phyloP scores from a whole-genome alignment of 1,140 invertebrate species.

The Batillaria attramentaria region DNA sequence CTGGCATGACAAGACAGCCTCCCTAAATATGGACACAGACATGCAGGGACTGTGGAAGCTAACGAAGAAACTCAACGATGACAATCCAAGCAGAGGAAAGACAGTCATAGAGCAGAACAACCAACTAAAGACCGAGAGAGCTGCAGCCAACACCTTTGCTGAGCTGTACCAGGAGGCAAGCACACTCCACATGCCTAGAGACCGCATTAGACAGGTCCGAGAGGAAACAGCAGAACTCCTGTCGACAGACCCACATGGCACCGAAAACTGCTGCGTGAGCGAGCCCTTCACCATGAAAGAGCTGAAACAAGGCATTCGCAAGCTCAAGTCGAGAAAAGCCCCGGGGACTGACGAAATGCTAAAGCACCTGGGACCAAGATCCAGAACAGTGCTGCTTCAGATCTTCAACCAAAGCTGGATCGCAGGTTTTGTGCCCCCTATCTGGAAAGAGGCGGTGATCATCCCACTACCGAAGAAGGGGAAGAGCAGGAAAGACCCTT shows the following conservation, averaged over 20 bases:
- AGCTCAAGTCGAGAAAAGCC: slow-evolving; percentile 32
- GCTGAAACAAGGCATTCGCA: too few species aligned
- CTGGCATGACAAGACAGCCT: slow-evolving; percentile 14
- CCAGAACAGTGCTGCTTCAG: slow-evolving; percentile 18
- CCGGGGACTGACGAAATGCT: slow-evolving; percentile 40
- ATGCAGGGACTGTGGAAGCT: slow-evolving; percentile 19
- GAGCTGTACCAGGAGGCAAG: background rate
- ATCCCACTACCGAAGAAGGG: slow-evolving; percentile 39
- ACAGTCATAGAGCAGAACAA: slow-evolving; percentile 19
- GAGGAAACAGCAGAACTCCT: slow-evolving; percentile 1
- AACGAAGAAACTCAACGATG: slow-evolving; percentile 2
- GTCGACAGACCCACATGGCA: slow-evolving; percentile 15
- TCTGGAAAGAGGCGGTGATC: slow-evolving; percentile 26
- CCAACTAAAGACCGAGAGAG: slow-evolving; percentile 21
- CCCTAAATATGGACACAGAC: slow-evolving; percentile 1
- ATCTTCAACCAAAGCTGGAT: slow-evolving; percentile 42
- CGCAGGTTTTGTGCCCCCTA: slow-evolving; percentile 14
- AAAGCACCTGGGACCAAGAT: slow-evolving; percentile 13
- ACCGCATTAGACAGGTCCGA: slow-evolving; percentile 10
- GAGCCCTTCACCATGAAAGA: background rate
- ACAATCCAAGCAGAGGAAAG: slow-evolving; percentile 22
- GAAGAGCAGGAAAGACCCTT: slow-evolving; percentile 18
- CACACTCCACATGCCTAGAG: background rate
- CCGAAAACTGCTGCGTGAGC: slow-evolving; percentile 6
- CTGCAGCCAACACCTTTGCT: slow-evolving; percentile 14